Percentiles rank a stretch among this genome's conserved stretches.
These are phyloP conservation scores for Dryoscopus gambensis DNA, from an alignment of 2,113 vertebrate species.

Conservation along the genomic window DNA sequence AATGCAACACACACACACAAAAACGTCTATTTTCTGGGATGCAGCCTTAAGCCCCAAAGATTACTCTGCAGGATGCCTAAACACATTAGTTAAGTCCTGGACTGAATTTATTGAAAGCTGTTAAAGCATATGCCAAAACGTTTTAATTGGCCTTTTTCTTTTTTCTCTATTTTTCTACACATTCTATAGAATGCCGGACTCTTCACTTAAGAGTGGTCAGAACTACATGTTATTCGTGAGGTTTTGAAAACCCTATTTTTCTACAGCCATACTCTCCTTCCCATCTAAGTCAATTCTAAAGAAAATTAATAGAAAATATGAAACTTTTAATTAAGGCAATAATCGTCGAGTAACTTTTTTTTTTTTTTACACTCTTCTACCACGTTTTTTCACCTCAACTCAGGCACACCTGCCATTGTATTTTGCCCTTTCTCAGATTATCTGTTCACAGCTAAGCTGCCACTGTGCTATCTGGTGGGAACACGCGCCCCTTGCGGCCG, in stretches of 20 bases:
- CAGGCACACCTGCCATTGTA: not conserved
- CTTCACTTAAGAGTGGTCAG: not conserved
- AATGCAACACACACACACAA: not conserved
- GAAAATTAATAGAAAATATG: accelerated
- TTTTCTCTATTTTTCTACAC: not conserved
- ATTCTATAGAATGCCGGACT: not conserved
- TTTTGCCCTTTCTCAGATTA: not conserved
- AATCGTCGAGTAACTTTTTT: not conserved
- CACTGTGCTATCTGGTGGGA: accelerated
- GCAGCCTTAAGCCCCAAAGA: not conserved
- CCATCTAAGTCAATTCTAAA: not conserved
- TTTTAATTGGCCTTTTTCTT: not conserved
- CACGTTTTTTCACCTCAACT: not conserved
- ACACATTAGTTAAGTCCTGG: not conserved
- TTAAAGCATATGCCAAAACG: not conserved
- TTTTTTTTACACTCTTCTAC: not conserved
- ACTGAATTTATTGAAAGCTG: not conserved
- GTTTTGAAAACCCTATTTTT: not conserved
- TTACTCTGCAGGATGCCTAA: not conserved
- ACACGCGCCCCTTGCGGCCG: accelerated
- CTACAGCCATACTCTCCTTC: not conserved
- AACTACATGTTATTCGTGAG: not conserved
- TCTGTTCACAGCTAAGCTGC: not conserved
- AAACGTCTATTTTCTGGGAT: accelerated
- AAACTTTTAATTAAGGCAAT: not conserved